Evolutionary conservation across 2,888 invertebrate genomes (phyloP).

Genomic region (Drosophila buzzatii): DNA sequence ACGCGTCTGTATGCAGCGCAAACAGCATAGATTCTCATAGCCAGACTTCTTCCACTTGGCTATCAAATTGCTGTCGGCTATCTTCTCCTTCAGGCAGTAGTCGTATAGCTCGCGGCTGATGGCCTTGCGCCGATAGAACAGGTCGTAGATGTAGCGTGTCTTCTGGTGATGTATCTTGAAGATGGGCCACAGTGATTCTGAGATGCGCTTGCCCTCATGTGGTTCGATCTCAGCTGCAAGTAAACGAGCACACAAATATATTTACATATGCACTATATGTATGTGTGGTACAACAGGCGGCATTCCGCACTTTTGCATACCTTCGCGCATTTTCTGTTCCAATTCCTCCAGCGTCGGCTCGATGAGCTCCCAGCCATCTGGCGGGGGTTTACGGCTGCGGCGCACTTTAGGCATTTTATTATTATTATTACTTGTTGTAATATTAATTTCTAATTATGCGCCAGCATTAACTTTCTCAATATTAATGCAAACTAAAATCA

Average conservation of each 20-base stretch:
- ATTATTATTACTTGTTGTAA: not conserved
- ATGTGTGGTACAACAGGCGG: not conserved
- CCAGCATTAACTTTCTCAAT: not conserved
- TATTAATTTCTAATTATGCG: not conserved
- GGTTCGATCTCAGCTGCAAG: constrained; percentile 96
- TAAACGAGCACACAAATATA: not conserved
- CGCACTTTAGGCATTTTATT: constrained; percentile 94
- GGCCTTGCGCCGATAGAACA: constrained; percentile 97
- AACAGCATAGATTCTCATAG: constrained; percentile 98
- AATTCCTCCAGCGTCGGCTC: constrained; percentile 99
- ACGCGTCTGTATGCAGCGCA: constrained; percentile 98
- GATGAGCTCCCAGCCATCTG: constrained; percentile 99
- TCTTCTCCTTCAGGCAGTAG: constrained; percentile 97
- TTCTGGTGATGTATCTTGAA: constrained; percentile 99
- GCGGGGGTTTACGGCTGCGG: constrained; percentile 95
- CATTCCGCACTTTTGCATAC: constrained; percentile 5
- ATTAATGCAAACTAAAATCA: constrained; percentile 14
- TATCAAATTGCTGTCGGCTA: constrained; percentile 98
- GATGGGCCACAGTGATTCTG: constrained; percentile 99
- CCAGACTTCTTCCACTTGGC: constrained; percentile 99
- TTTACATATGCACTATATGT: no score
- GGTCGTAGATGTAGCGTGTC: constrained; percentile 97
- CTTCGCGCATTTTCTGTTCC: constrained; percentile 99
- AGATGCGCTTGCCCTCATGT: constrained; percentile 99
- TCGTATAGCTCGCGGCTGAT: constrained; percentile 98